Evolutionary conservation across 2,113 vertebrate genomes (phyloP).

Genomic region (Leuciscus idus): DNA sequence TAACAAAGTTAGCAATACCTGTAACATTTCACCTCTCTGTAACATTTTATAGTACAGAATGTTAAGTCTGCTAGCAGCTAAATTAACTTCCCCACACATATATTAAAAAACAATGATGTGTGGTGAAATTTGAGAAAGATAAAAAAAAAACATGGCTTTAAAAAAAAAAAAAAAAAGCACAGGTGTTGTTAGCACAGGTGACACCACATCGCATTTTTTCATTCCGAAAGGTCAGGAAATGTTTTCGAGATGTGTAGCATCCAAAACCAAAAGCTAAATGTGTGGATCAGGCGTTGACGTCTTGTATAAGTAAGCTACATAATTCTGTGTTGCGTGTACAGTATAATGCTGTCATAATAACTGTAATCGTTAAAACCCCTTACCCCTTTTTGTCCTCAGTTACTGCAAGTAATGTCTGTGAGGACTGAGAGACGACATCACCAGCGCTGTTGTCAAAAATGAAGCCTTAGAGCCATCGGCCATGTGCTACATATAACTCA

Average conservation of each 20-base stretch:
- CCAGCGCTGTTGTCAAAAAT: constrained; percentile 35
- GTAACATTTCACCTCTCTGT: background rate
- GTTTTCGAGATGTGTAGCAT: constrained; percentile 4
- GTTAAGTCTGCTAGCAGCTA: background rate
- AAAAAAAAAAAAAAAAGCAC: too few species aligned
- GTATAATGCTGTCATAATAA: background rate
- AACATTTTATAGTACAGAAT: background rate
- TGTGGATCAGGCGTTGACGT: background rate
- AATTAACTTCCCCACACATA: background rate
- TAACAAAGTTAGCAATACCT: background rate
- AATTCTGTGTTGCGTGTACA: constrained; percentile 38
- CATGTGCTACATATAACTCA: constrained; percentile 55
- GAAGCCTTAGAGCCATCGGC: constrained; percentile 39
- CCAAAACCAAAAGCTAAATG: constrained; percentile 29
- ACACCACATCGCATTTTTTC: constrained; percentile 22
- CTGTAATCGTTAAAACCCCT: constrained; percentile 51
- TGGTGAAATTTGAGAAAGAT: background rate
- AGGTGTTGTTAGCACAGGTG: background rate
- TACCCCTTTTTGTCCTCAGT: constrained; percentile 19
- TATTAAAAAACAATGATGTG: background rate
- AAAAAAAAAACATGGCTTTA: constrained; percentile 2
- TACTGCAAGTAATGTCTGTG: constrained; percentile 46
- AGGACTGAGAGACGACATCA: constrained; percentile 19
- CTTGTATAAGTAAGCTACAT: constrained; percentile 17
- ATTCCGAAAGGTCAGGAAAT: constrained; percentile 30